Evolutionary conservation across 2,113 vertebrate species (phyloP).

Genomic region (Gnathonemus longibarbis): DNA sequence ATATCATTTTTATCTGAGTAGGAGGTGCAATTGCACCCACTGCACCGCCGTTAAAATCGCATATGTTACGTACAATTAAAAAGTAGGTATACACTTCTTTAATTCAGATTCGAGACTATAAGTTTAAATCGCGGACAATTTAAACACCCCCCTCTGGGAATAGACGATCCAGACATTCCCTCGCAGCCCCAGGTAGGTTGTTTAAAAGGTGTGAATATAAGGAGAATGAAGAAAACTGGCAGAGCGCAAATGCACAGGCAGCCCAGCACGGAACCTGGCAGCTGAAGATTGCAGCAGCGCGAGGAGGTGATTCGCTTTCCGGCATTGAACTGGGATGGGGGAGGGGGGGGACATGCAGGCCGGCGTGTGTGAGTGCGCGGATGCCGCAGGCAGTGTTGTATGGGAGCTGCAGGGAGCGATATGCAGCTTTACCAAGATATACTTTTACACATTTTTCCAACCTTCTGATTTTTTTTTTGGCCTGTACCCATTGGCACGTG

Average conservation of each 20-base stretch:
- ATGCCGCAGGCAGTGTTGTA: neutral
- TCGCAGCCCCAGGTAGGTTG: neutral
- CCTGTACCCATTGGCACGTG: neutral
- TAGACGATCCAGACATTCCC: neutral
- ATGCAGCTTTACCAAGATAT: neutral
- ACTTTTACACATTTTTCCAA: neutral
- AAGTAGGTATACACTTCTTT: neutral
- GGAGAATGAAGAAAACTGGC: neutral
- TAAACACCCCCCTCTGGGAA: neutral
- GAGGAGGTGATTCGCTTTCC: neutral
- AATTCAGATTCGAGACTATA: neutral
- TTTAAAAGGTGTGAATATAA: neutral
- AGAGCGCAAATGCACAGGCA: neutral
- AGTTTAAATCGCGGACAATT: neutral
- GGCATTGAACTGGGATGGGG: neutral
- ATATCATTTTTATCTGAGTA: neutral
- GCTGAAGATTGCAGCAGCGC: conserved; percentile 13
- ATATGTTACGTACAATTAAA: neutral
- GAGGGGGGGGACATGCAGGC: neutral
- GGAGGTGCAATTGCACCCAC: neutral
- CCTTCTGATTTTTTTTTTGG: neutral
- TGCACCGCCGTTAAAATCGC: neutral
- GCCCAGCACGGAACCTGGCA: neutral
- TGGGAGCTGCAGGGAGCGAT: neutral
- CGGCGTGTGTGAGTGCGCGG: neutral